Base-by-base conservation (phyloP, 2,113 vertebrate genomes). In the Nanorana parkeri region DNA sequence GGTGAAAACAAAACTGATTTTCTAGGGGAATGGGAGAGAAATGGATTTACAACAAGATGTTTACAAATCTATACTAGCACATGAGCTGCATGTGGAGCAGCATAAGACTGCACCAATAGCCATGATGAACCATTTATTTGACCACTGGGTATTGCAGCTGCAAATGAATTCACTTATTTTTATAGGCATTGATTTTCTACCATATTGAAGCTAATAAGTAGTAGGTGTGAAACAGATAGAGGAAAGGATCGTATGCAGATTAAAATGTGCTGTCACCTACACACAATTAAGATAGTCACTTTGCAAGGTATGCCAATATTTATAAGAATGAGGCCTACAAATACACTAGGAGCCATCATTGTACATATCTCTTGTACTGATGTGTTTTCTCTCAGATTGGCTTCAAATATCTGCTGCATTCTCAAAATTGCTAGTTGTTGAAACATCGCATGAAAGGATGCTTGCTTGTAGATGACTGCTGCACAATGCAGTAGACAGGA, bases 1-100 rank as follows among this genome's bases (percentile, higher is more conserved):
- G n/a, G n/a, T n/a, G n/a, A n/a, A n/a, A n/a, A n/a, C n/a, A n/a
- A n/a, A n/a, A n/a, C n/a, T n/a, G n/a, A n/a, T n/a, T n/a, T n/a
- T n/a, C n/a, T n/a, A n/a, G n/a, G n/a, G n/a, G 28, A 58, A 68
- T 16, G 41, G 51, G 51, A n/a, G 54, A 51, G 54, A 67, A 67
- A 78, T 78, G 47, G 47, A 67, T 78, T 52, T 78, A 67, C 41
- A 78, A 66, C 20, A 51, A 67, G 20, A 78, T 66, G 51, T 55
- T 55, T 41, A 78, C 41, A 26, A 67, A 78, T 78, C 8, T 32
- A 78, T 29, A 58, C n/a, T 17, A 58, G 69, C n/a, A 28, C 17
- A 15, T 26, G 20, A 32, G 71, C 26, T 17, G 71, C 54, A 74
- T 55, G 21, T 74, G 71, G 20, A 32, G 71, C 26, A 23, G 71